Base-by-base conservation (phyloP, 1,140 invertebrate genomes). In the Drosophila repletoides region DNA sequence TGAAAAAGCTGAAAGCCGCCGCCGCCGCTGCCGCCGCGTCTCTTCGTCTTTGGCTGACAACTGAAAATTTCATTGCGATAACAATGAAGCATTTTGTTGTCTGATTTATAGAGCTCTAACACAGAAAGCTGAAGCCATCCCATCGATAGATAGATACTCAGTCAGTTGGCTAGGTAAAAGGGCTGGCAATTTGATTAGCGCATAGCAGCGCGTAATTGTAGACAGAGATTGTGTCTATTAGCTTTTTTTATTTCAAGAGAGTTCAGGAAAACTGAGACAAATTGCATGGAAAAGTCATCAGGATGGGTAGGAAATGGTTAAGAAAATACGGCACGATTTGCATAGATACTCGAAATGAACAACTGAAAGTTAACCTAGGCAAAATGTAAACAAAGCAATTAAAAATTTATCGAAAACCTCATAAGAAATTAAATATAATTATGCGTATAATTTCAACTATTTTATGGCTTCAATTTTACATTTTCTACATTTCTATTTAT, bases 21-120 rank as follows among this genome's bases (percentile, higher is more conserved):
- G 26, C 7, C 36, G n/a, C 28, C 6, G 24, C 46, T 12, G 17
- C 10, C 17, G 2, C 4, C 5, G 14, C 14, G 24, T 24, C 26
- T 12, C 38, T 21, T 12, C 10, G 14, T n/a, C 51, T n/a, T n/a
- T n/a, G n/a, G n/a, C n/a, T 2, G 15, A 7, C 34, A 66, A 34
- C 28, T 43, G 31, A 67, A 63, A 53, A 55, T 69, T 69, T 45
- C 33, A 22, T 31, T 58, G 45, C 69, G 79, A 84, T 83, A 83
- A 76, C 79, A 84, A 77, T 69, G 60, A 67, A 63, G 76, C 76
- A 79, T 69, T 83, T 83, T 56, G 52, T 53, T 83, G 71, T 36
- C 79, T 83, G 79, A 83, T 83, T 83, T 83, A 83, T 81, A 53
- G 68, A 64, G 52, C 53, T 46, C 4, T 5, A 15, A 14, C 14